phyloP scores from a whole-genome alignment of 2,888 invertebrate species.

The Macropis europaea region DNA sequence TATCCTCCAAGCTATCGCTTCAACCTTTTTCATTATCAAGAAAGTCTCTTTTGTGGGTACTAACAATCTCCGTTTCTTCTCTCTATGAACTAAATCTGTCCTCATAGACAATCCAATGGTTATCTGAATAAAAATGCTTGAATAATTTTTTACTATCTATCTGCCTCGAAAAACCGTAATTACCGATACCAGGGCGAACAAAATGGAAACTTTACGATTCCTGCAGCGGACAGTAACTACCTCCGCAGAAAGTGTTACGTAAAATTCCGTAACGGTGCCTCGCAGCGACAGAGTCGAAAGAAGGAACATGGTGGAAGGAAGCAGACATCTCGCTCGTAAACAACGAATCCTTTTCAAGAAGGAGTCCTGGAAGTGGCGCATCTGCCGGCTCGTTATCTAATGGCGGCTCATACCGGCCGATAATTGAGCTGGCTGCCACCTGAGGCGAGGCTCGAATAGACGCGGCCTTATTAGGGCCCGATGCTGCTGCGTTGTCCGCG shows the following conservation, averaged over 20 bases:
- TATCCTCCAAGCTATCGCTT: no score
- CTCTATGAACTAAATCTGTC: no score
- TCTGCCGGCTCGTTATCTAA: constrained; percentile 79
- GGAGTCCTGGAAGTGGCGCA: constrained; percentile 60
- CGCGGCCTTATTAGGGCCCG: constrained; percentile 73
- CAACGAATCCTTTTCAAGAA: constrained; percentile 48
- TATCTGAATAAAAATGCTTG: no score
- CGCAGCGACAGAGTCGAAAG: constrained; percentile 11
- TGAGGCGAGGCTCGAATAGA: constrained; percentile 71
- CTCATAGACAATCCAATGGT: no score
- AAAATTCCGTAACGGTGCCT: constrained; percentile 23
- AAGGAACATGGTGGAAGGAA: constrained; percentile 30
- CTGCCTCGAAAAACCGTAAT: no score
- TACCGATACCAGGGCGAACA: no score
- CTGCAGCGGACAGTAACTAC: no score
- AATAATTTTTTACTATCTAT: no score
- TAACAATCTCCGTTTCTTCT: no score
- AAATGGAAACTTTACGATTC: no score
- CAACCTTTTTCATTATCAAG: no score
- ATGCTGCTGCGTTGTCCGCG: constrained; percentile 70
- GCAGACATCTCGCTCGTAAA: constrained; percentile 37
- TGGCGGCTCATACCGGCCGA: constrained; percentile 74
- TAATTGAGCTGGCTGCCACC: constrained; percentile 76
- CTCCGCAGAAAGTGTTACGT: constrained; percentile 15
- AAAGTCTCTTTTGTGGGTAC: no score